phyloP scores from a whole-genome alignment of 2,113 vertebrate genomes.

The Diadophis punctatus region DNA sequence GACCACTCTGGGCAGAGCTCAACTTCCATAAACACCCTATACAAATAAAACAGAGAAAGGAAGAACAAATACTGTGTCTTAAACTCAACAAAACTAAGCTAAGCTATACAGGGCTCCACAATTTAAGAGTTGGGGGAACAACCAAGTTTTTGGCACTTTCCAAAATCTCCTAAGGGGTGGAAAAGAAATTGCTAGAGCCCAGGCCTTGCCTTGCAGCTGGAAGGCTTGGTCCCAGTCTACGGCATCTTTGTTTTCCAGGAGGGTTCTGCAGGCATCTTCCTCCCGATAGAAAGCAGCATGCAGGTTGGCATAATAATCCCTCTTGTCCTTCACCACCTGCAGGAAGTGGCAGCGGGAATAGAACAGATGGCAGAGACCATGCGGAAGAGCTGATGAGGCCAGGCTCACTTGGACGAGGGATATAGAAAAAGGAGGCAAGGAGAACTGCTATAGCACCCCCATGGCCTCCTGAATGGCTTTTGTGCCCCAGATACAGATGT shows the following conservation, averaged over 20 bases:
- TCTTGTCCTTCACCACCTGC: background rate
- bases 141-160: background rate
- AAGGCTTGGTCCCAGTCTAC: background rate
- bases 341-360: background rate
- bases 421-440: background rate
- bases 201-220: slow-evolving; percentile 6
- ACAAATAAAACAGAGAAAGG: background rate
- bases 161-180: background rate
- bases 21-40: no score
- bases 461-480: background rate
- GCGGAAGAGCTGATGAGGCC: background rate
- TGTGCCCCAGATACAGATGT: background rate
- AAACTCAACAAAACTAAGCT: background rate
- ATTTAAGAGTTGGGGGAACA: background rate
- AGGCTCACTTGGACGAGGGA: background rate
- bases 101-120: background rate
- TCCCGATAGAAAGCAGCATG: background rate
- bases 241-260: background rate
- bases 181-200: background rate
- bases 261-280: background rate
- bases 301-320: slow-evolving; percentile 6
- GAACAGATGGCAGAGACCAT: background rate
- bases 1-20: no score
- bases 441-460: background rate
- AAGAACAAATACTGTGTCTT: background rate